Percentiles rank a stretch among this genome's conserved stretches.
Evolutionary conservation across 2,797 vertebrate genomes (phyloP).

Genomic region (Eulemur albifrons): DNA sequence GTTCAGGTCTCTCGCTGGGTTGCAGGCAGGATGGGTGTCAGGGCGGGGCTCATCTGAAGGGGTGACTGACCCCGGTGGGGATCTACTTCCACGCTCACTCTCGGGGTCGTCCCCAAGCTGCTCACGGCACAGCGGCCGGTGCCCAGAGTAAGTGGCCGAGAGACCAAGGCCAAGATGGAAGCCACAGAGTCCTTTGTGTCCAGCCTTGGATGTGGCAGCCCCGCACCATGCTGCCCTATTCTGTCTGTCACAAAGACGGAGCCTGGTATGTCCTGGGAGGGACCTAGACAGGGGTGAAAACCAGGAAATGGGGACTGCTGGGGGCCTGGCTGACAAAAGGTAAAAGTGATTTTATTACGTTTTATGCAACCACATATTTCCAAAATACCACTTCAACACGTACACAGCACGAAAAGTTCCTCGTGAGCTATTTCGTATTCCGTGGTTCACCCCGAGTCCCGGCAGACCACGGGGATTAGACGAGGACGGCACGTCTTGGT

Average conservation of each 20-base stretch:
- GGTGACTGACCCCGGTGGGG: not conserved
- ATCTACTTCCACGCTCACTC: rapidly evolving
- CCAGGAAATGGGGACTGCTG: not conserved
- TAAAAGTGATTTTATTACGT: rapidly evolving
- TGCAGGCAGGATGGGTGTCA: rapidly evolving
- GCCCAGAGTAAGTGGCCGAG: not conserved
- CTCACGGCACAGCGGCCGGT: rapidly evolving
- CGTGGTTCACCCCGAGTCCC: rapidly evolving
- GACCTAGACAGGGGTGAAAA: not conserved
- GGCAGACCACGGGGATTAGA: rapidly evolving
- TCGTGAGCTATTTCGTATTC: not conserved
- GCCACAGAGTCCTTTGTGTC: not conserved
- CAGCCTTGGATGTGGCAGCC: too few species aligned
- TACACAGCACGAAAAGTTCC: rapidly evolving
- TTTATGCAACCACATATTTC: not conserved
- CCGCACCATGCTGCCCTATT: rapidly evolving
- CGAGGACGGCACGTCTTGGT: rapidly evolving
- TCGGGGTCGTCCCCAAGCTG: rapidly evolving
- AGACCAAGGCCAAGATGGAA: not conserved
- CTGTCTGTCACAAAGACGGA: rapidly evolving
- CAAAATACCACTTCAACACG: rapidly evolving
- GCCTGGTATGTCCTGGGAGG: not conserved
- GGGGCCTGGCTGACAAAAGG: not conserved
- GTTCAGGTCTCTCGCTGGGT: rapidly evolving
- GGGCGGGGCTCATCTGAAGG: too few species aligned